phyloP scores from a whole-genome alignment of 2,113 vertebrate species.

The Ahaetulla prasina region DNA sequence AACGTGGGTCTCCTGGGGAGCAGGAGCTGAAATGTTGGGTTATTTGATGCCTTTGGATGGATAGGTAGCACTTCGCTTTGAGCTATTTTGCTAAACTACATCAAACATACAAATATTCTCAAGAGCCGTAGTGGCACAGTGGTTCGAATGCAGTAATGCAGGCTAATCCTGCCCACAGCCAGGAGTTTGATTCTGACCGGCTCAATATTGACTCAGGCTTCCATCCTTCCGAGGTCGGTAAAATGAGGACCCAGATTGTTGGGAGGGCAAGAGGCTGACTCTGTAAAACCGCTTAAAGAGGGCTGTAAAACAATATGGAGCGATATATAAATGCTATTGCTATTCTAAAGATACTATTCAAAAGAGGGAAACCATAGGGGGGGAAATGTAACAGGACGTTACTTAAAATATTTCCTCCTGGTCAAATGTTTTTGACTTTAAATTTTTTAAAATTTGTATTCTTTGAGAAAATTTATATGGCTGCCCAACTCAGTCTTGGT shows the following conservation, averaged over 20 bases:
- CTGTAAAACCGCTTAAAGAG: neutral
- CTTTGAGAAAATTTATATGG: neutral
- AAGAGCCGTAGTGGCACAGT: neutral
- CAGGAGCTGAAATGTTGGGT: neutral
- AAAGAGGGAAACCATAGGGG: neutral
- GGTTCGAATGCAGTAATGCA: neutral
- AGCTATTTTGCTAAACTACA: neutral
- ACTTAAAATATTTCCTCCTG: neutral
- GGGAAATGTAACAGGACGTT: neutral
- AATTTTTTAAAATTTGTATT: neutral
- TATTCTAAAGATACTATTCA: neutral
- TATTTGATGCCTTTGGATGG: neutral
- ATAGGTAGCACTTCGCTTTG: neutral
- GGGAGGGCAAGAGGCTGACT: neutral
- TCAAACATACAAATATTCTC: neutral
- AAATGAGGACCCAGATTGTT: neutral
- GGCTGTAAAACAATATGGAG: neutral
- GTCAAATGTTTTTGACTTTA: neutral
- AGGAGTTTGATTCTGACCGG: neutral
- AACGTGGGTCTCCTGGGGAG: neutral
- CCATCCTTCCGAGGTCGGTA: neutral
- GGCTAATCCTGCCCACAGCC: neutral
- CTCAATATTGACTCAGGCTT: neutral
- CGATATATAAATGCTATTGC: neutral
- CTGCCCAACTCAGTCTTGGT: neutral